Percentiles rank a stretch among this genome's conserved stretches.
Conservation (phyloP, 2,797 vertebrate species). For the Scleropages formosus region DNA sequence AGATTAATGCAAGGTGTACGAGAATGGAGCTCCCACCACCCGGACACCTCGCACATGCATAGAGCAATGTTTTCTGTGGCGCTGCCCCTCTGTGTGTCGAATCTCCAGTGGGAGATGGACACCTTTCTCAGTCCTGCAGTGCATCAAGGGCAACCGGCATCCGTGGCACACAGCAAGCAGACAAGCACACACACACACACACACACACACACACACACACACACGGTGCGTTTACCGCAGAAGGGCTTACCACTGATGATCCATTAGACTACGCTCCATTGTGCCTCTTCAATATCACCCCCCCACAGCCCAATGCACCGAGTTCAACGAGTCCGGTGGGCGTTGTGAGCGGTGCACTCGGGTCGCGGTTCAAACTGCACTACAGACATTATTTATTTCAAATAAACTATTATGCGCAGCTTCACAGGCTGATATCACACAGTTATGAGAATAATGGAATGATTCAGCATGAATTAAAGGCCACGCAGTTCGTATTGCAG, state of each 20-base stretch:
- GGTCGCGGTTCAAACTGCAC: not conserved
- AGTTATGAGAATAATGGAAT: not conserved
- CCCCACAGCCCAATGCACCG: constrained; percentile 46
- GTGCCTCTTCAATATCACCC: constrained; percentile 32
- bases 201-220: constrained; percentile 62
- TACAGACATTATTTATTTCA: constrained; percentile 15
- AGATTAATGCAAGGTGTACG: constrained; percentile 52
- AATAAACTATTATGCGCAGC: constrained; percentile 1
- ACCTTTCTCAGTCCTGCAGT: constrained; percentile 75
- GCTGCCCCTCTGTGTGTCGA: constrained; percentile 60
- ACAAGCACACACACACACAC: constrained; percentile 57
- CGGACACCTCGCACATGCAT: constrained; percentile 46
- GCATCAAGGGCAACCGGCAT: constrained; percentile 73
- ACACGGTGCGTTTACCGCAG: constrained; percentile 58
- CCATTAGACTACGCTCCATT: constrained; percentile 58
- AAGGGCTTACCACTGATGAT: constrained; percentile 65
- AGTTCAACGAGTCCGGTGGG: constrained; percentile 56
- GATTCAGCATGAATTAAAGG: constrained; percentile 23
- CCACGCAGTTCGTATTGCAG: not conserved
- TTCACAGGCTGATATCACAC: not conserved
- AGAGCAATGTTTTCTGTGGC: constrained; percentile 64
- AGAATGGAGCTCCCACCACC: constrained; percentile 48
- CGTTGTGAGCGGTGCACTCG: constrained; percentile 31
- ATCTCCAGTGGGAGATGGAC: constrained; percentile 70
- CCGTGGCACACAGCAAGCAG: constrained; percentile 63